Evolutionary conservation across 30 jellyfish, hydroid and myxozoan genomes (phyloP).

Genomic region (Cassiopea xamachana): DNA sequence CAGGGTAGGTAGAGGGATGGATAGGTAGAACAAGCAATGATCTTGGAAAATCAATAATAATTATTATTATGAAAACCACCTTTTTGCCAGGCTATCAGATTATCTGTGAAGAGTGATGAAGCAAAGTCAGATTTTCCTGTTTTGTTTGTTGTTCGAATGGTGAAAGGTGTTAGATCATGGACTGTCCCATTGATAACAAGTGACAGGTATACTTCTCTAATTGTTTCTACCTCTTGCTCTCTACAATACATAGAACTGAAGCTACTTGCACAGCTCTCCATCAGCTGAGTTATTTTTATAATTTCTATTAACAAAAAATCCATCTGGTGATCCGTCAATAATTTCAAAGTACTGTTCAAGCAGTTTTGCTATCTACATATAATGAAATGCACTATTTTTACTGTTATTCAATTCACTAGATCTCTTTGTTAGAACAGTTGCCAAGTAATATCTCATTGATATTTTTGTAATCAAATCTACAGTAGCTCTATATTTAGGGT

Average conservation of each 20-base stretch:
- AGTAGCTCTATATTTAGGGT: no score
- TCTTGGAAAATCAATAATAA: neutral
- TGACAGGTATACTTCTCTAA: constrained; percentile 53
- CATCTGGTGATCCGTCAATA: neutral
- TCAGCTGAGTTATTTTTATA: neutral
- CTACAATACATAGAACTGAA: no score
- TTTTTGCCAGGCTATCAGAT: constrained; percentile 61
- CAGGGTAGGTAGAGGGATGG: no score
- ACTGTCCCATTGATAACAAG: constrained; percentile 79
- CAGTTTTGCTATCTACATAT: neutral
- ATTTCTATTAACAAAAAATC: neutral
- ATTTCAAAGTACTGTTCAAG: neutral
- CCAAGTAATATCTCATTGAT: no score
- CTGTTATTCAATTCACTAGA: no score
- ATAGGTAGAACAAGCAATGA: no score
- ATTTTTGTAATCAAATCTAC: no score
- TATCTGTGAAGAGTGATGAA: constrained; percentile 56
- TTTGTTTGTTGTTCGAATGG: constrained; percentile 86
- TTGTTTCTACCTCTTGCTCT: no score
- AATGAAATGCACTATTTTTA: no score
- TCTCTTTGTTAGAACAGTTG: no score
- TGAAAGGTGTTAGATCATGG: constrained; percentile 91
- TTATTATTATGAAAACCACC: neutral
- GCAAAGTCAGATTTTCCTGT: constrained; percentile 78
- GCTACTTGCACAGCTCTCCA: no score